Base-by-base conservation (phyloP, 92 coral and sea anemone species). In the Epizoanthus stellaris region DNA sequence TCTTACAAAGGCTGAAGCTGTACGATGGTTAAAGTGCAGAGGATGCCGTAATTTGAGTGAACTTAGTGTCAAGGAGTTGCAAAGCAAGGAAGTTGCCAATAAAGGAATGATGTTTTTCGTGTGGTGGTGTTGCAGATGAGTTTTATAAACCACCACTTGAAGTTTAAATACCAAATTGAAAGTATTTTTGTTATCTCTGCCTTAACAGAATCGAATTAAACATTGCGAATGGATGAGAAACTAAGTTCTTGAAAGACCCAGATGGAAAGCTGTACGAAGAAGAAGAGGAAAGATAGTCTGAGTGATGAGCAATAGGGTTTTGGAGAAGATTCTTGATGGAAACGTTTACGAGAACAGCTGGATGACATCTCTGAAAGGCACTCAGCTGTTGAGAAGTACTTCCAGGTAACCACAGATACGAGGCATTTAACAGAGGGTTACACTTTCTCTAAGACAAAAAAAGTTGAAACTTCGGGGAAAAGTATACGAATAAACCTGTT, bases 381-480 rank as follows among this genome's bases (percentile, higher is more conserved):
- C 42, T 70, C 84, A 75, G 80, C 30, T 82, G 80, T 83, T 21
- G 87, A 88, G 54, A 36, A 72, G 6, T 88, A 82, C 61, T 82
- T 88, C 47, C 45, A 64, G n/a, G 36, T 81, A 38, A 59, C 76
- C 25, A 73, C 73, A 16, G 69, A 68, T 49, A 47, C 61, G 70
- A 74, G 79, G 76, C 85, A 67, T 15, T 7, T 86, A 59, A 36
- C 76, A 54, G 87, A 80, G n/a, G 90, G 90, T 2, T 87, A 87
- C 57, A 74, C 87, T 8, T 8, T 81, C 43, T 87, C 90, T 8
- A 87, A 71, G 61, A 87, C 66, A 16, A 71, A 82, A 47, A 87
- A 81, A 73, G 81, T 87, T 59, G 90, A 82, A 70, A 87, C 87
- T 8, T 80, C 90, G 25, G 81, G 87, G 38, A 79, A 87, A 59